Evolutionary conservation across 2,113 vertebrate genomes (phyloP), one percentile per base, ranked within the genome.

Genomic region (Hippocampus barbouri): DNA sequence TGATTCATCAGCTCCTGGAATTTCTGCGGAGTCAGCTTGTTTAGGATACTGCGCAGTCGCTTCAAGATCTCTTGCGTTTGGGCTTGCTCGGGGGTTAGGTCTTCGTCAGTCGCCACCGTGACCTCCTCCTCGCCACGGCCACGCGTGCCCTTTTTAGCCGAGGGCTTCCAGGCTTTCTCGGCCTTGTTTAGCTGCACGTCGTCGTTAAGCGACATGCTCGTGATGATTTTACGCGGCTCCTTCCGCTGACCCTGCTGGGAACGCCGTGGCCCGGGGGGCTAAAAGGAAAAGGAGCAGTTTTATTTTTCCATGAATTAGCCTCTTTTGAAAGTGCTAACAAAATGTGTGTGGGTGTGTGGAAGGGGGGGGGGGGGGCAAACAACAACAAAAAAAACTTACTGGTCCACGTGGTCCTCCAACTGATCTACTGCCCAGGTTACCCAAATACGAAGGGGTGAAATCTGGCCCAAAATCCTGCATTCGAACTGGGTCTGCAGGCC

Each of bases 1-100:
- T 98, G 97, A 82, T 99, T 98, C 95, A 98, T 98, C 25, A 99
- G 92, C 56, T 97, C 96, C 81, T 98, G 96, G 85, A 99, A 99
- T 94, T 97, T 99, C 90, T 99, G 97, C 0, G 97, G 97, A 0
- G 97, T 99, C 81, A 99, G 87, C 82, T 99, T 99, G 92, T 99
- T 99, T 81, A 99, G 91, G 89, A 98, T 94, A 86, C 97, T 97
- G 43, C 97, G 95, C 76, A 99, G 95, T 73, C 96, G 95, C 75
- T 95, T 95, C 86, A 99, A 96, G 76, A 98, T 88, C 47, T 97
- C 97, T 85, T 90, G 90, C 0, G 97, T 99, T 85, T 95, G 96
- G 54, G 60, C 79, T 25, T 86, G 86, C 15, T 94, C 92, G 0
- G 90, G 30, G 10, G 93, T 61, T 2, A 61, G 93, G 0, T 93